phyloP scores from a whole-genome alignment of 2,888 invertebrate species.

The Lasioglossum oenotherae region DNA sequence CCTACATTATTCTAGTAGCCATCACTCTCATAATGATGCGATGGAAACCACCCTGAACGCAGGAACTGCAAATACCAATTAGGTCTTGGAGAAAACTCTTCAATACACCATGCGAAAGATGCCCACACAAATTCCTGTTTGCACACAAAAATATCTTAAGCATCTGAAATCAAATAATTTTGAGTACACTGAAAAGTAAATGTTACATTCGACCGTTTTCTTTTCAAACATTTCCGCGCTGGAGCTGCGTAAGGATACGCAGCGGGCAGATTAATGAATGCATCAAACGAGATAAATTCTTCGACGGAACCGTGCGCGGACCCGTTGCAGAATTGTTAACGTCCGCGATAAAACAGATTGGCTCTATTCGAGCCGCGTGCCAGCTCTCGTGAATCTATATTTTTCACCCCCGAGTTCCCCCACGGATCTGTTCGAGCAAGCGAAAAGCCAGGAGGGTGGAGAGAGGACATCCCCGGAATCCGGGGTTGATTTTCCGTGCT shows the following conservation, averaged over 20 bases:
- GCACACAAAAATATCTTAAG: too few relatives aligned
- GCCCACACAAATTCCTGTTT: too few relatives aligned
- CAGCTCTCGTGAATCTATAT: slow-evolving; percentile 69
- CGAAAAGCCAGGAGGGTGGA: slow-evolving; percentile 1
- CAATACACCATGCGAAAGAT: too few relatives aligned
- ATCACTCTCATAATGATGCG: too few relatives aligned
- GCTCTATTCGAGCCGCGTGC: slow-evolving; percentile 68
- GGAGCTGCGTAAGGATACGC: not conserved
- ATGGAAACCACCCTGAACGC: not conserved
- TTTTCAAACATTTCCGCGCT: not conserved
- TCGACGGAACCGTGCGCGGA: not conserved
- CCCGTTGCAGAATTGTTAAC: slow-evolving; percentile 4
- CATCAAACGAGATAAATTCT: not conserved
- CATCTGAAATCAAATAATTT: not conserved
- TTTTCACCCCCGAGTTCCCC: slow-evolving; percentile 31
- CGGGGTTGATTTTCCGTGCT: slow-evolving; percentile 39
- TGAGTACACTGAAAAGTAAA: not conserved
- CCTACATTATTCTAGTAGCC: too few relatives aligned
- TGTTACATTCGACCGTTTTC: not conserved
- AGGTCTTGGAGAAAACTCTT: too few relatives aligned
- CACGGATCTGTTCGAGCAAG: slow-evolving; percentile 19
- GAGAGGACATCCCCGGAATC: slow-evolving; percentile 23
- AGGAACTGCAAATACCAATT: not conserved
- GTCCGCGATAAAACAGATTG: slow-evolving; percentile 55
- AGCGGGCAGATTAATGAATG: not conserved